phyloP scores from a whole-genome alignment of 2,888 invertebrate genomes.

The Nephrotoma guestfalica region DNA sequence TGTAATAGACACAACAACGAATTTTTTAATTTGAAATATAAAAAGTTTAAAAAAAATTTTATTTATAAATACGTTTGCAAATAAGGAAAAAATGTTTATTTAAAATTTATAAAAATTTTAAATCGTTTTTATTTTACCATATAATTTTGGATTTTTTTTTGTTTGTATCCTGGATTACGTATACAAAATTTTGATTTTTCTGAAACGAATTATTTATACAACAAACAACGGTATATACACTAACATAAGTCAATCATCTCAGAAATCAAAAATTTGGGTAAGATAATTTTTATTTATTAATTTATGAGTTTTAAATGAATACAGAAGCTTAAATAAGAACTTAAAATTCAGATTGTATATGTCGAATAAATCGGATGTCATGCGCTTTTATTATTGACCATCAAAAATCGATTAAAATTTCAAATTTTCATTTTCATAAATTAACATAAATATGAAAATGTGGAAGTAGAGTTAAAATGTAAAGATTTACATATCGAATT shows the following conservation, averaged over 20 bases:
- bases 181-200: not conserved
- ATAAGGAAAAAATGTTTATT: not conserved
- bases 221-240: not conserved
- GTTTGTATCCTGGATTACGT: not conserved
- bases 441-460: not conserved
- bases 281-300: not conserved
- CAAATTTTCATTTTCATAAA: not conserved
- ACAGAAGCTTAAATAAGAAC: not conserved
- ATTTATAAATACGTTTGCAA: not conserved
- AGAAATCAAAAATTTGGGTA: not conserved
- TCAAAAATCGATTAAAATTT: not conserved
- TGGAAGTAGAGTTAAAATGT: not conserved
- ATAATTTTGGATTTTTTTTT: not conserved
- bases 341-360: not conserved
- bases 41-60: not conserved
- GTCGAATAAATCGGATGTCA: not conserved
- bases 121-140: not conserved
- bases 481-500: not conserved
- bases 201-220: not conserved
- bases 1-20: conserved; percentile 3
- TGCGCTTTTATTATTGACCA: conserved; percentile 3
- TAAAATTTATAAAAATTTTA: not conserved
- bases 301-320: not conserved
- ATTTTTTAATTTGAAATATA: not conserved
- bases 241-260: not conserved